These are phyloP conservation scores for Seriola rivoliana DNA, from an alignment of 2,113 vertebrate genomes.

Conservation along the genomic window DNA sequence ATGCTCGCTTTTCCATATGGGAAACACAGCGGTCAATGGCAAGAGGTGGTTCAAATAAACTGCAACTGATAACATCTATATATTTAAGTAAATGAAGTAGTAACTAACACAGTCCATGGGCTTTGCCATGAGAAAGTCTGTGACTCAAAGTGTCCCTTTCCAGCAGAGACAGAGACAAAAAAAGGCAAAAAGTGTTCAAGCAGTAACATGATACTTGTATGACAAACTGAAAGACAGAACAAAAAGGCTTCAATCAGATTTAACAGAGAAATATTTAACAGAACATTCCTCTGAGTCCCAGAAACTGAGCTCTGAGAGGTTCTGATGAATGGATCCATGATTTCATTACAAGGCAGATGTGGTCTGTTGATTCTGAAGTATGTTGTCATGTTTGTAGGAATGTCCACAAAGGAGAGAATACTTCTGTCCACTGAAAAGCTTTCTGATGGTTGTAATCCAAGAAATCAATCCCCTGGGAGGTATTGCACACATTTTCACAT, in stretches of 20 bases:
- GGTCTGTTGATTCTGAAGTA: constrained; percentile 45
- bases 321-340: constrained; percentile 44
- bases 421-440: constrained; percentile 34
- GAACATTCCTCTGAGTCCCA: constrained; percentile 47
- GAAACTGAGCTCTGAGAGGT: constrained; percentile 38
- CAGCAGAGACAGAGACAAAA: constrained; percentile 72
- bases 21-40: constrained; percentile 54
- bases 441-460: constrained; percentile 33
- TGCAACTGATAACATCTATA: constrained; percentile 6
- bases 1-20: constrained; percentile 42
- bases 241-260: constrained; percentile 42
- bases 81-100: constrained; percentile 30
- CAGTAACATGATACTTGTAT: constrained; percentile 35
- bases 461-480: constrained; percentile 30
- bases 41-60: constrained; percentile 49
- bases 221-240: constrained; percentile 39
- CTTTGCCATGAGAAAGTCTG: constrained; percentile 12
- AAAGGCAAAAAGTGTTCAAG: constrained; percentile 63
- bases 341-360: constrained; percentile 61
- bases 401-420: constrained; percentile 44
- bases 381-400: constrained; percentile 44
- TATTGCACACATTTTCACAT: constrained; percentile 50
- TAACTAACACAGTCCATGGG: constrained; percentile 27
- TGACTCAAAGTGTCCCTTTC: constrained; percentile 65
- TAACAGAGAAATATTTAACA: constrained; percentile 41